These are phyloP conservation scores for Zaprionus kolodkinae DNA, from an alignment of 1,140 invertebrate species.

Conservation along the genomic window DNA sequence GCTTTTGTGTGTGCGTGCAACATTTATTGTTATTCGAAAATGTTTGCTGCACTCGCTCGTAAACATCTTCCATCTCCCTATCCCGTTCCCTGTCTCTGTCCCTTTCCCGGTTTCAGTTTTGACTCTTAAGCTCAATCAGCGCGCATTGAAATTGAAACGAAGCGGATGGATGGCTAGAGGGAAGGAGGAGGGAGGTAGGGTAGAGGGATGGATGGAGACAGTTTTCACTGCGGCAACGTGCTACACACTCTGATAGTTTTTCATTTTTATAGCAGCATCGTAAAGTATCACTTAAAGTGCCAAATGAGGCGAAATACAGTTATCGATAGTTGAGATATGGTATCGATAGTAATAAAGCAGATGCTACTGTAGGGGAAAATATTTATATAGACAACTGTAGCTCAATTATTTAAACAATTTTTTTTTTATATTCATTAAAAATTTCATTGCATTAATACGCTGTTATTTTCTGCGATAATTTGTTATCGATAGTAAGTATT, in stretches of 20 bases:
- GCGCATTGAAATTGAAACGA: constrained; percentile 44
- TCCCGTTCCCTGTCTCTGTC: constrained; percentile 1
- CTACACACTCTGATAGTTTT: background rate
- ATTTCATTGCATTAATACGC: background rate
- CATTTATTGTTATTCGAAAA: constrained; percentile 54
- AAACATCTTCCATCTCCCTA: constrained; percentile 14
- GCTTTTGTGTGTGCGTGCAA: constrained; percentile 39
- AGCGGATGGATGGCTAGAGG: background rate
- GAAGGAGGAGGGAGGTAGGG: background rate
- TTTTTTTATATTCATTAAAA: background rate
- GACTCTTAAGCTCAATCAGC: constrained; percentile 49
- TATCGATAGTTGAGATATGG: background rate
- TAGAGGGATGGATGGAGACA: background rate
- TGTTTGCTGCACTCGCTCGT: constrained; percentile 45
- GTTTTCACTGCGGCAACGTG: constrained; percentile 17
- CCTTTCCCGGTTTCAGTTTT: constrained; percentile 41
- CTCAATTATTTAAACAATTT: background rate
- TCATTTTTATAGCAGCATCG: background rate
- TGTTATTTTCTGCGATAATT: background rate
- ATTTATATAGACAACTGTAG: background rate
- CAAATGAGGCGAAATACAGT: background rate
- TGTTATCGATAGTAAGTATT: background rate
- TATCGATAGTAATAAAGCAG: background rate
- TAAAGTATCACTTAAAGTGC: background rate
- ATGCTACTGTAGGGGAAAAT: background rate